Conservation (phyloP, 2,113 vertebrate genomes). For the Desmodus rotundus region DNA sequence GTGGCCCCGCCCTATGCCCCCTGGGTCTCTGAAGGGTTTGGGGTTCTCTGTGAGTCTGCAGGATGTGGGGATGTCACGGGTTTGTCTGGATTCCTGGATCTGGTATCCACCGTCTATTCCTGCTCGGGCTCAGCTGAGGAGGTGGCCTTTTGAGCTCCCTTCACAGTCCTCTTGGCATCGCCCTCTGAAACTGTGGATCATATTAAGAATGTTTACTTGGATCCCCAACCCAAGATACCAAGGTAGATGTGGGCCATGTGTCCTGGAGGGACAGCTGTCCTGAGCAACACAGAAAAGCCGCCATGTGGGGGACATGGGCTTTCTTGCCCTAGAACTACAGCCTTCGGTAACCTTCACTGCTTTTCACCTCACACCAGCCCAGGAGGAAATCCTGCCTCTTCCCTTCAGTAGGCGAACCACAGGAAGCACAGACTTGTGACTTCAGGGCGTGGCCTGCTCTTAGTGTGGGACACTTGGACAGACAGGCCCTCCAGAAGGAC, state of each 20-base stretch:
- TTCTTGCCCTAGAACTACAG: not conserved
- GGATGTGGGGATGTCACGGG: not conserved
- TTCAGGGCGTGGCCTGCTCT: not conserved
- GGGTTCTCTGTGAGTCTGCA: not conserved
- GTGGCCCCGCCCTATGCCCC: not conserved
- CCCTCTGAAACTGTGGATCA: not conserved
- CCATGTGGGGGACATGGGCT: not conserved
- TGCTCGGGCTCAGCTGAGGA: not conserved
- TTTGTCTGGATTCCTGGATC: no score
- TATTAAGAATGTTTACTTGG: not conserved
- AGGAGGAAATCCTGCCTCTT: not conserved
- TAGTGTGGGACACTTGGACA: not conserved
- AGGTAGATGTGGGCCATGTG: not conserved
- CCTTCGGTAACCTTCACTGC: not conserved
- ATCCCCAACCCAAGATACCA: not conserved
- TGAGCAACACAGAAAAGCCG: no score
- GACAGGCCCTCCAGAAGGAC: not conserved
- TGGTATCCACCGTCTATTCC: fast-evolving
- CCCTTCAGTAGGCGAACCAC: not conserved
- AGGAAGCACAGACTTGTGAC: not conserved
- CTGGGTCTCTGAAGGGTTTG: not conserved
- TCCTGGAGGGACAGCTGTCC: not conserved
- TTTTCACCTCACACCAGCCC: not conserved
- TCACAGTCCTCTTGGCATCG: no score
- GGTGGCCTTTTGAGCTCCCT: not conserved